Percentiles rank a stretch among this genome's conserved stretches.
These are phyloP conservation scores for Dryadula phaetusa DNA, from an alignment of 2,888 invertebrate species.

Conservation along the genomic window DNA sequence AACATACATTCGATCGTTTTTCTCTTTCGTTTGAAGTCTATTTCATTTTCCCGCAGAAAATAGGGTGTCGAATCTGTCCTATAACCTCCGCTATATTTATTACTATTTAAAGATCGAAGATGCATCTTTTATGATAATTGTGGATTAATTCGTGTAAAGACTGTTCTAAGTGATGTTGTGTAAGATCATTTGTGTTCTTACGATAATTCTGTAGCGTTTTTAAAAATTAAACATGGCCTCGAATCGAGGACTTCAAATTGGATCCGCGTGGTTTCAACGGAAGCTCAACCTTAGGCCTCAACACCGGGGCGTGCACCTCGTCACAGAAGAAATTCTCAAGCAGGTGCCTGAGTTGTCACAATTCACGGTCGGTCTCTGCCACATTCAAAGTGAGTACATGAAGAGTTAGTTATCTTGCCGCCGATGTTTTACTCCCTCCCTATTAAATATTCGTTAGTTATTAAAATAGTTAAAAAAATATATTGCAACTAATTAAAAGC, in stretches of 20 bases:
- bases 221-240: constrained; percentile 91
- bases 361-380: constrained; percentile 97
- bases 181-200: constrained; percentile 82
- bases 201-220: constrained; percentile 82
- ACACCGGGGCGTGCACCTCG: constrained; percentile 98
- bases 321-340: constrained; percentile 97
- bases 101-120: constrained; percentile 83
- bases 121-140: constrained; percentile 89
- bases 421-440: constrained; percentile 71
- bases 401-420: constrained; percentile 66
- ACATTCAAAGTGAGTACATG: constrained; percentile 95
- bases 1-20: constrained; percentile 68
- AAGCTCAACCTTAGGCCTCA: constrained; percentile 98
- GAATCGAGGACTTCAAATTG: constrained; percentile 96
- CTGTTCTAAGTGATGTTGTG: constrained; percentile 84
- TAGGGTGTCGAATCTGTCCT: constrained; percentile 85
- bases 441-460: constrained; percentile 58
- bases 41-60: constrained; percentile 85
- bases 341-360: constrained; percentile 97
- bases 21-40: constrained; percentile 79
- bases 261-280: constrained; percentile 99
- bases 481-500: background rate
- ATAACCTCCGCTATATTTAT: constrained; percentile 83
- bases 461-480: background rate
- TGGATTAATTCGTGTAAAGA: constrained; percentile 84